These are phyloP conservation scores for Takifugu ocellatus DNA, from an alignment of 2,797 vertebrate genomes.

Conservation along the genomic window DNA sequence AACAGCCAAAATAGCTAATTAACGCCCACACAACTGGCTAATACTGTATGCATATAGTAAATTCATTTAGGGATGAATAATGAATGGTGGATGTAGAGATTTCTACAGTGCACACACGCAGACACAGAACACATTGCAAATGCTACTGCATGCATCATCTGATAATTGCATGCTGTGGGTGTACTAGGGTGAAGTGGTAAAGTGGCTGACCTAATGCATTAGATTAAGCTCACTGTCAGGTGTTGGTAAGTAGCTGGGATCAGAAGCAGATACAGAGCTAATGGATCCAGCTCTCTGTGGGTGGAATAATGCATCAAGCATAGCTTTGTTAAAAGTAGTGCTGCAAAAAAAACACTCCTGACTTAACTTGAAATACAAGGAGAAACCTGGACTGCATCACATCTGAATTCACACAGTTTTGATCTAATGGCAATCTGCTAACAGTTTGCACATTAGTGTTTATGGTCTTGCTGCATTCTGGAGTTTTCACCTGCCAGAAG, in stretches of 20 bases:
- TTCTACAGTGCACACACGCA: constrained; percentile 22
- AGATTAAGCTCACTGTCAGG: constrained; percentile 71
- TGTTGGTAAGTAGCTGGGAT: constrained; percentile 72
- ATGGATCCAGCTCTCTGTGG: constrained; percentile 69
- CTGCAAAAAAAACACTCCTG: constrained; percentile 15
- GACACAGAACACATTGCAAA: constrained; percentile 57
- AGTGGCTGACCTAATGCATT: constrained; percentile 75
- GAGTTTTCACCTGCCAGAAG: too few species aligned
- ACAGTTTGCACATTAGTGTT: too few species aligned
- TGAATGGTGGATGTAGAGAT: constrained; percentile 10
- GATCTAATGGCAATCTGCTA: too few species aligned
- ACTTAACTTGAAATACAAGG: constrained; percentile 29
- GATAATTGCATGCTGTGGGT: constrained; percentile 73
- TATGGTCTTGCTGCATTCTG: too few species aligned
- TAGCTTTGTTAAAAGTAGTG: constrained; percentile 48
- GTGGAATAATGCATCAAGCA: constrained; percentile 60
- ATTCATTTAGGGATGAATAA: background rate
- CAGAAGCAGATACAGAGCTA: constrained; percentile 72
- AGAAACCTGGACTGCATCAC: constrained; percentile 20
- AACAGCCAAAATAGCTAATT: too few species aligned
- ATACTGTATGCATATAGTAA: too few species aligned
- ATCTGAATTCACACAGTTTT: constrained; percentile 7
- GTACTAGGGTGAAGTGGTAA: constrained; percentile 67
- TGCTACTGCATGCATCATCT: constrained; percentile 55
- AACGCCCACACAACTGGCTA: too few species aligned